Evolutionary conservation across 1,140 invertebrate species (phyloP).

Genomic region (Lordiphosa stackelbergi): DNA sequence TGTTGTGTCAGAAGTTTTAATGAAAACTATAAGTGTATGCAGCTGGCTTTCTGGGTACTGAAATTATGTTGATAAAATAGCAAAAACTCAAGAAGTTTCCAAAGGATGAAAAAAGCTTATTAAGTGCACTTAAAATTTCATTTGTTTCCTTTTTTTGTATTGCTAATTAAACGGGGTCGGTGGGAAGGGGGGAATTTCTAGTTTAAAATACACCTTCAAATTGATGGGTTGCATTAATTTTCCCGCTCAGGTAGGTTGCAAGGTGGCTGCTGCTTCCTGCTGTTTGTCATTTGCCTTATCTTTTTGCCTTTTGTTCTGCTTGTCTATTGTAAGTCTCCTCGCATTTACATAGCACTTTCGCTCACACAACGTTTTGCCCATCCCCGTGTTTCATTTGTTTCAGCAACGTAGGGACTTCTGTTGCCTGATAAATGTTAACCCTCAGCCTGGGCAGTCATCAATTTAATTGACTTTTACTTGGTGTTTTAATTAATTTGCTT

Average conservation of each 20-base stretch:
- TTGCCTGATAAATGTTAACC: slow-evolving; percentile 25
- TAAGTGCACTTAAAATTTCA: slow-evolving; percentile 27
- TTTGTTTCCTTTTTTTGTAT: slow-evolving; percentile 11
- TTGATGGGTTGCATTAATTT: slow-evolving; percentile 44
- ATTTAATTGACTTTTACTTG: slow-evolving; percentile 58
- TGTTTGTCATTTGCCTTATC: slow-evolving; percentile 70
- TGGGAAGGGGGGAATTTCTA: slow-evolving; percentile 3
- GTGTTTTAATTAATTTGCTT: slow-evolving; percentile 36
- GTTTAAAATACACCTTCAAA: slow-evolving; percentile 7
- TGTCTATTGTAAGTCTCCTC: slow-evolving; percentile 27
- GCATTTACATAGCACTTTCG: slow-evolving; percentile 45
- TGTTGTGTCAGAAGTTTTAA: slow-evolving; percentile 57
- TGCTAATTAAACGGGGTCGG: slow-evolving; percentile 4
- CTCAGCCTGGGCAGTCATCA: slow-evolving; percentile 45
- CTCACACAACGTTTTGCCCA: neutral
- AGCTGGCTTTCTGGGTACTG: slow-evolving; percentile 18
- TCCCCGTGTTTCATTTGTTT: slow-evolving; percentile 25
- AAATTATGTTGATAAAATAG: slow-evolving; percentile 62
- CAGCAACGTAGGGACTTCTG: slow-evolving; percentile 1
- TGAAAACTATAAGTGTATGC: slow-evolving; percentile 39
- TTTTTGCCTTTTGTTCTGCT: slow-evolving; percentile 9
- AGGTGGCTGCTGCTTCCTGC: slow-evolving; percentile 18
- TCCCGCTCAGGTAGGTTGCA: neutral
- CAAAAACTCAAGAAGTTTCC: slow-evolving; percentile 33
- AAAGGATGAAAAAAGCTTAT: slow-evolving; percentile 14